A percentile compares a stretch with the other conserved stretches of the same genome.
These are phyloP conservation scores for Indri indri DNA, from an alignment of 2,113 vertebrate genomes.

Conservation along the genomic window DNA sequence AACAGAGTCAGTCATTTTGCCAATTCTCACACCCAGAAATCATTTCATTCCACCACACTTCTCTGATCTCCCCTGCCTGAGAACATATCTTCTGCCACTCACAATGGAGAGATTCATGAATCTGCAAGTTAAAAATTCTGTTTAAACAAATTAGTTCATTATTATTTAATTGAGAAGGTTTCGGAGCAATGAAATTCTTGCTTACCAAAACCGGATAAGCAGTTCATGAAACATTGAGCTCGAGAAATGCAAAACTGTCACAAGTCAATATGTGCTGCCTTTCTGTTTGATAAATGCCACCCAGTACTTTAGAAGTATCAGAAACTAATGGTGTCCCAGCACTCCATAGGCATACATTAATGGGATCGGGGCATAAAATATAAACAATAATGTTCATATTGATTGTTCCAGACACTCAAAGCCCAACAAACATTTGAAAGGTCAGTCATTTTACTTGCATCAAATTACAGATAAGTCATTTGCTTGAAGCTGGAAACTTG, in stretches of 20 bases:
- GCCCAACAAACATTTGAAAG: conserved; percentile 86
- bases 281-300: conserved; percentile 61
- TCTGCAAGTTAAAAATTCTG: conserved; percentile 53
- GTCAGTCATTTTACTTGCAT: conserved; percentile 86
- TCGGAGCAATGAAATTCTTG: conserved; percentile 60
- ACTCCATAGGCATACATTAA: conserved; percentile 64
- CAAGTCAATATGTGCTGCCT: conserved; percentile 57
- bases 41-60: background rate
- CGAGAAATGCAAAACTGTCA: conserved; percentile 59
- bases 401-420: conserved; percentile 77
- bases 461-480: conserved; percentile 85
- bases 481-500: conserved; percentile 86
- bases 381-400: conserved; percentile 74
- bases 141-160: conserved; percentile 70
- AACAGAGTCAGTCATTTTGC: background rate
- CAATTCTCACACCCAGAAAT: background rate
- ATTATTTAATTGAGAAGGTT: conserved; percentile 71
- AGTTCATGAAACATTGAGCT: conserved; percentile 64
- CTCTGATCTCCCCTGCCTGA: conserved; percentile 25
- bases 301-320: conserved; percentile 55
- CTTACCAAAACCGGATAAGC: conserved; percentile 60
- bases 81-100: conserved; percentile 2
- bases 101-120: conserved; percentile 60
- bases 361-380: conserved; percentile 78
- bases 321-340: conserved; percentile 66